Evolutionary conservation across 2,888 invertebrate species (phyloP).

Genomic region (Drosophila pseudotalamancana): DNA sequence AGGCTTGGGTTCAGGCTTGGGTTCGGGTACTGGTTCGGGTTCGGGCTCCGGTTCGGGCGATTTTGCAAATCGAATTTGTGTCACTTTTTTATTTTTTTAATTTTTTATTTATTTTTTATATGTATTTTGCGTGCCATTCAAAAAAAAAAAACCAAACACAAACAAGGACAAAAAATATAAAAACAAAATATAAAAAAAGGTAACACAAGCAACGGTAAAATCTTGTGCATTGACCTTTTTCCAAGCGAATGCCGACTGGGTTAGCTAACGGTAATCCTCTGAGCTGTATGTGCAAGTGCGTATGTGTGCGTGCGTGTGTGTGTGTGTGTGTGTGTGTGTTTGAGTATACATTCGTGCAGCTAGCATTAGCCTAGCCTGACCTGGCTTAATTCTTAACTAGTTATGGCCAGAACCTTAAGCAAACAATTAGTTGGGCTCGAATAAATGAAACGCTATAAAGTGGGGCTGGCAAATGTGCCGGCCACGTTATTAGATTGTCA

Average conservation of each 20-base stretch:
- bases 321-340: conserved; percentile 4
- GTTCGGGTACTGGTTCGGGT: neutral
- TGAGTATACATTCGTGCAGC: neutral
- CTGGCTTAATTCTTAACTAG: conserved; percentile 56
- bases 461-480: conserved; percentile 6
- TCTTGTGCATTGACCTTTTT: conserved; percentile 70
- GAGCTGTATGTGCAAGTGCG: neutral
- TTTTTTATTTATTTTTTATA: conserved; percentile 1
- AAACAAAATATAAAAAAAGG: conserved; percentile 1
- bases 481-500: conserved; percentile 22
- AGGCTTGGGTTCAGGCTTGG: conserved; percentile 2
- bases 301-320: conserved; percentile 1
- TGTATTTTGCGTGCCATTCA: conserved; percentile 15
- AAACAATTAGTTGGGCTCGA: conserved; percentile 41
- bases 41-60: conserved; percentile 20
- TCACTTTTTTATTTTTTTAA: conserved; percentile 41
- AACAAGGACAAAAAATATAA: conserved; percentile 9
- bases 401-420: conserved; percentile 19
- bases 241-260: conserved; percentile 58
- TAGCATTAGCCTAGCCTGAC: conserved; percentile 12
- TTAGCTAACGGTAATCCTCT: conserved; percentile 37
- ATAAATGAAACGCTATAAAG: conserved; percentile 24
- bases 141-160: too few relatives aligned
- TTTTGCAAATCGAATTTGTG: conserved; percentile 62
- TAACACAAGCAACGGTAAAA: conserved; percentile 36